Evolutionary conservation across 2,888 invertebrate genomes (phyloP).

Genomic region (Dynastes grantii): DNA sequence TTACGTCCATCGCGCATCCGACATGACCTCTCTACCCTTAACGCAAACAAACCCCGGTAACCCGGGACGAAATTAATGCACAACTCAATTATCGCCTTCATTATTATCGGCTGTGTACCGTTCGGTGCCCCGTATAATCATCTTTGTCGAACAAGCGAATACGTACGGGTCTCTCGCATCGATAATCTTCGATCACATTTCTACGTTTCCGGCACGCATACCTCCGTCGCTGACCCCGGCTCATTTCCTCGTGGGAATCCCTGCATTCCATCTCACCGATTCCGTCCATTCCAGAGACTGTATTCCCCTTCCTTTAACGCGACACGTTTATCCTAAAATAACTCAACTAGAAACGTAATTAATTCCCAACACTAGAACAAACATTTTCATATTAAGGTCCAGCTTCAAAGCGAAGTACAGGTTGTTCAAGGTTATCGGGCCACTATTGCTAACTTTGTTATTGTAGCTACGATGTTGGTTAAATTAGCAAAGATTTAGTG

Average conservation of each 20-base stretch:
- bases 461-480: no score
- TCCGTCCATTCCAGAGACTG: neutral
- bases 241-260: conserved; percentile 2
- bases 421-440: no score
- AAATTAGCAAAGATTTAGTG: no score
- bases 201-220: conserved; percentile 13
- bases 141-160: neutral
- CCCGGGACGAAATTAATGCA: conserved; percentile 34
- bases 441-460: no score
- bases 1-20: conserved; percentile 20
- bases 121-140: neutral
- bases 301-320: neutral
- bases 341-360: conserved; percentile 13
- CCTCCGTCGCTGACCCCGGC: conserved; percentile 3
- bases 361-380: neutral
- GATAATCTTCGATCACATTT: conserved; percentile 32
- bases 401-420: no score
- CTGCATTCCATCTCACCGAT: neutral
- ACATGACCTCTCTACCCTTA: conserved; percentile 5
- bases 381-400: no score
- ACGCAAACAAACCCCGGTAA: conserved; percentile 31
- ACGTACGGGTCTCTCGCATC: conserved; percentile 13
- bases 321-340: conserved; percentile 25
- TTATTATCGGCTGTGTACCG: conserved; percentile 25
- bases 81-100: conserved; percentile 39